Evolutionary conservation across 35 echinoderm and acorn worm genomes (phyloP).

Genomic region (Hemicentrotus pulcherrimus): DNA sequence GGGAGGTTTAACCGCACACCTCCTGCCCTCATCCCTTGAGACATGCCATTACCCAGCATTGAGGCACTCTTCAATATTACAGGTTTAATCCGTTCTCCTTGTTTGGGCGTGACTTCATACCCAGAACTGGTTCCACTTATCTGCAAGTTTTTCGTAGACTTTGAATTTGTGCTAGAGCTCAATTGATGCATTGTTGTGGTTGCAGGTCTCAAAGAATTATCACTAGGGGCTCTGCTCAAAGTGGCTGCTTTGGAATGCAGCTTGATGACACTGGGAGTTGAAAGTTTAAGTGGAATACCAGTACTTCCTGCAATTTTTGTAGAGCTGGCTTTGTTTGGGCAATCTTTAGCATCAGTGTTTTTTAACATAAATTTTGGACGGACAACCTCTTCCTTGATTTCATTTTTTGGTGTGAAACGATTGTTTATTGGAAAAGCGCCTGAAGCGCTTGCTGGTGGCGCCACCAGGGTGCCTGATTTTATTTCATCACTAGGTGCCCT

Average conservation of each 20-base stretch:
- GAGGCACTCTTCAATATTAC: neutral
- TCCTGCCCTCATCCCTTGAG: neutral
- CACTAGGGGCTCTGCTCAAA: neutral
- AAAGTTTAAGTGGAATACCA: neutral
- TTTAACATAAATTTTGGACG: neutral
- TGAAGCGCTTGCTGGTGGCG: neutral
- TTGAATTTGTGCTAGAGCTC: neutral
- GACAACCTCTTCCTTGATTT: neutral
- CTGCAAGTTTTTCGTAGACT: neutral
- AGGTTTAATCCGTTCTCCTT: neutral
- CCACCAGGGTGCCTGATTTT: neutral
- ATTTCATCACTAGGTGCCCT: constrained; percentile 40
- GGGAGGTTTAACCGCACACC: neutral
- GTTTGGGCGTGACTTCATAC: neutral
- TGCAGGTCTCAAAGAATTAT: neutral
- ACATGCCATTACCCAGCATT: neutral
- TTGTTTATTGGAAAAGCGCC: too few relatives aligned
- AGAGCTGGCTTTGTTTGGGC: neutral
- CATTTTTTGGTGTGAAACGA: neutral
- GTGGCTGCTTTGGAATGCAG: neutral
- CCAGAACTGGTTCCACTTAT: neutral
- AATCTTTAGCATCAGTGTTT: neutral
- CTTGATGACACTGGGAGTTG: neutral
- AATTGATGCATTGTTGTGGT: neutral
- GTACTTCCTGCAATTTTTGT: neutral